Conservation (phyloP, 2,113 vertebrate genomes). For the Spermophilus dauricus region DNA sequence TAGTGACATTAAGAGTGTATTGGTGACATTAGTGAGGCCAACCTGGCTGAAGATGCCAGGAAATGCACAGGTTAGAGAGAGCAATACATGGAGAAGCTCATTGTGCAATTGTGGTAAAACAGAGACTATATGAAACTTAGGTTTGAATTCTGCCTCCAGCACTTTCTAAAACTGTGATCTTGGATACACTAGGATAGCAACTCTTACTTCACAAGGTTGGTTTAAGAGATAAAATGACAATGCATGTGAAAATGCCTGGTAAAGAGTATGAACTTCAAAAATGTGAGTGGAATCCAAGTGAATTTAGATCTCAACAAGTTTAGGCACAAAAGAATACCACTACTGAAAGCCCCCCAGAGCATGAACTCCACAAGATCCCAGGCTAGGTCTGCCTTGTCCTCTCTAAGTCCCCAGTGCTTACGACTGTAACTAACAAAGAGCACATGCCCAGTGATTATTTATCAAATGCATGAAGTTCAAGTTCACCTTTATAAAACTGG, state of each 20-base stretch:
- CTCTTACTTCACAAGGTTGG: background rate
- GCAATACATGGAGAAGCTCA: background rate
- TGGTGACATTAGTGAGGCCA: background rate
- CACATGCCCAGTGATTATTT: background rate
- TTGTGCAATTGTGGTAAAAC: background rate
- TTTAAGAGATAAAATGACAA: background rate
- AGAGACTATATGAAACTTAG: background rate
- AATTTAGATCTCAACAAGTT: background rate
- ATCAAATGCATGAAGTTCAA: background rate
- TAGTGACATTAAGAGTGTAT: background rate
- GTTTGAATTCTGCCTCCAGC: background rate
- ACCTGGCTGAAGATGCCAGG: background rate
- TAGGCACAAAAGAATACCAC: background rate
- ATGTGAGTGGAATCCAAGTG: background rate
- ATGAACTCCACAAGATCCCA: accelerated
- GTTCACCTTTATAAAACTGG: background rate
- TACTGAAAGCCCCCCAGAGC: background rate
- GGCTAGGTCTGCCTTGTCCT: background rate
- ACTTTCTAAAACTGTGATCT: background rate
- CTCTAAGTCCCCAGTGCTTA: background rate
- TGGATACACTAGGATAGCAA: background rate
- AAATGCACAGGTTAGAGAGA: background rate
- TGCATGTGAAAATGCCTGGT: background rate
- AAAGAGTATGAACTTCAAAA: background rate
- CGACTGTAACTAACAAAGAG: background rate